Percentiles rank a stretch among this genome's conserved stretches.
These are phyloP conservation scores for Oplegnathus fasciatus DNA, from an alignment of 2,113 vertebrate genomes.

Conservation along the genomic window DNA sequence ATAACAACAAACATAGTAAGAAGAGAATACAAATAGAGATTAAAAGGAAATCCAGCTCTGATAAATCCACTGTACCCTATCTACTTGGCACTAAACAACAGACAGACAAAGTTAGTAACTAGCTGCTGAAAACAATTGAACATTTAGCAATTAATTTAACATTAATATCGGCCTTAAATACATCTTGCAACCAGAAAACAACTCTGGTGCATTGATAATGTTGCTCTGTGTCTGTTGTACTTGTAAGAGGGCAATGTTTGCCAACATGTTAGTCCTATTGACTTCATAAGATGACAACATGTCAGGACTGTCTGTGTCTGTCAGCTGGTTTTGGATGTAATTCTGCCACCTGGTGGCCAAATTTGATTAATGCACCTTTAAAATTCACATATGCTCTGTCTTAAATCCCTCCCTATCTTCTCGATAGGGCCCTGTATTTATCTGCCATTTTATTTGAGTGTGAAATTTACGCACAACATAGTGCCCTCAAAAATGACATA, in stretches of 20 bases:
- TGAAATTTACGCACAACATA: neutral
- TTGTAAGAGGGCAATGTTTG: no score
- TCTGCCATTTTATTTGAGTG: neutral
- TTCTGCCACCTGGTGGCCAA: neutral
- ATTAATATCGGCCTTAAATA: neutral
- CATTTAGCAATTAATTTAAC: neutral
- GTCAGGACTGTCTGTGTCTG: neutral
- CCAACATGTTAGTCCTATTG: neutral
- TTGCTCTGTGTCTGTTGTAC: neutral
- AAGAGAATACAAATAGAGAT: no score
- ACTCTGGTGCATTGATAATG: neutral
- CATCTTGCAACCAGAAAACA: neutral
- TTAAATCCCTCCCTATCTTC: neutral
- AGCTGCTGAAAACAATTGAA: neutral
- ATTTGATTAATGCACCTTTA: neutral
- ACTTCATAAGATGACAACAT: neutral
- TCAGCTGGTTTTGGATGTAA: neutral
- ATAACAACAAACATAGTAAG: no score
- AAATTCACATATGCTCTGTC: neutral
- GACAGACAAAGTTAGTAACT: neutral
- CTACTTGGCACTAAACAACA: neutral
- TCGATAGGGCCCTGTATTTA: neutral
- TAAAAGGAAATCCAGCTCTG: neutral
- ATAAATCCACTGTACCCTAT: neutral
- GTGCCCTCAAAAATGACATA: neutral